A percentile compares a stretch with the other conserved stretches of the same genome.
phyloP scores from a whole-genome alignment of 2,888 invertebrate species.

The Drosophila borborema region DNA sequence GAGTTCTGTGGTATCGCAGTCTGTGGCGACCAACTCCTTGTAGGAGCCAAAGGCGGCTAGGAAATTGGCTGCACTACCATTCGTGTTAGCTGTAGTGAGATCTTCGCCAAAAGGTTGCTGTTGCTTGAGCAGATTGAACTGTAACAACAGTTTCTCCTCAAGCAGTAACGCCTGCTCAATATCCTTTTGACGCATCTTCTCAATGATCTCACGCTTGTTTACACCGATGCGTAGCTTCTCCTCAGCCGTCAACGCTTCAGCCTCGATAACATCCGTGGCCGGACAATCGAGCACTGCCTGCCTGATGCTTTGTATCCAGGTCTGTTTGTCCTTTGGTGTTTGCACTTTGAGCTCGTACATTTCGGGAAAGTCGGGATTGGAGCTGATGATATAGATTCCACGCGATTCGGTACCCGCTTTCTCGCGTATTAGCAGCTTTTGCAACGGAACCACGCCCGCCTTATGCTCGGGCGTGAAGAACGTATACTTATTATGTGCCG shows the following conservation, averaged over 20 bases:
- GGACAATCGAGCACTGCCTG: slow-evolving; percentile 93
- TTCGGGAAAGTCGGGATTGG: slow-evolving; percentile 95
- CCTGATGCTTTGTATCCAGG: slow-evolving; percentile 95
- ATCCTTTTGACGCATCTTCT: slow-evolving; percentile 94
- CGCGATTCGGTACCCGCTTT: slow-evolving; percentile 96
- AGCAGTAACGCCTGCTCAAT: slow-evolving; percentile 93
- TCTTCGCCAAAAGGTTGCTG: slow-evolving; percentile 64
- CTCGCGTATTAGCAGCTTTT: slow-evolving; percentile 95
- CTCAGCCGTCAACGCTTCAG: slow-evolving; percentile 90
- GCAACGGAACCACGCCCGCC: slow-evolving; percentile 96
- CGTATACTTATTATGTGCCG: slow-evolving; percentile 94
- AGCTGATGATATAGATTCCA: slow-evolving; percentile 96
- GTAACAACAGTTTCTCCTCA: slow-evolving; percentile 95
- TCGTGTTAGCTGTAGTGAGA: slow-evolving; percentile 29
- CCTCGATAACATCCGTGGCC: slow-evolving; percentile 90
- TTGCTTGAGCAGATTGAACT: slow-evolving; percentile 90
- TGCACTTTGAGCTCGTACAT: slow-evolving; percentile 97
- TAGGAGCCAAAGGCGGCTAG: slow-evolving; percentile 86
- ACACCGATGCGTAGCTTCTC: slow-evolving; percentile 88
- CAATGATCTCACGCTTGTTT: slow-evolving; percentile 86
- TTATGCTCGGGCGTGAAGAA: slow-evolving; percentile 98
- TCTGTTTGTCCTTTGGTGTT: slow-evolving; percentile 94
- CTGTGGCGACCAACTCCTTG: slow-evolving; percentile 91
- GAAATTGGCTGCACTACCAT: slow-evolving; percentile 83
- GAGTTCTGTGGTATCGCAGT: slow-evolving; percentile 91